These are phyloP conservation scores for Pharmacophagus antenor DNA, from an alignment of 2,888 invertebrate species.

Conservation along the genomic window DNA sequence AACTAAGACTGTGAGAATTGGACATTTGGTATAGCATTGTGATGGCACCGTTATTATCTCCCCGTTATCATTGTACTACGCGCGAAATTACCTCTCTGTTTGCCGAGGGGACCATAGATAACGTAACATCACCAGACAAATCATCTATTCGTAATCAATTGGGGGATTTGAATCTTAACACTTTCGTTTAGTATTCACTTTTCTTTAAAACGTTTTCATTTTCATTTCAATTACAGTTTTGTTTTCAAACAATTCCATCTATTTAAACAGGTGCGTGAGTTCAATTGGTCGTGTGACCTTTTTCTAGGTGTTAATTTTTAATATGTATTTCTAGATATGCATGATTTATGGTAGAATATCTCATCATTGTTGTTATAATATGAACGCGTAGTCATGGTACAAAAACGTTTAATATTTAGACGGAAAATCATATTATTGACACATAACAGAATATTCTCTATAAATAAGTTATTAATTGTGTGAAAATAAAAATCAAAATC, in stretches of 20 bases:
- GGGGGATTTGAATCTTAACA: not conserved
- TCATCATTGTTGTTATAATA: not conserved
- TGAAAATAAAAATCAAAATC: too few species aligned
- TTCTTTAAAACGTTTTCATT: not conserved
- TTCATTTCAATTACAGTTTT: constrained; percentile 8
- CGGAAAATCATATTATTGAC: not conserved
- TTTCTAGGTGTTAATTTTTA: not conserved
- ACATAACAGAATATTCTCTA: not conserved
- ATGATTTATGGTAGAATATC: not conserved
- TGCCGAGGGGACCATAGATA: constrained; percentile 43
- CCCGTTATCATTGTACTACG: constrained; percentile 38
- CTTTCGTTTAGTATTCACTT: not conserved
- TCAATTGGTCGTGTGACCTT: constrained; percentile 13
- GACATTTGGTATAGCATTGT: constrained; percentile 48
- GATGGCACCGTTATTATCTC: constrained; percentile 42
- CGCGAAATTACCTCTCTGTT: constrained; percentile 49
- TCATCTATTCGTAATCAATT: not conserved
- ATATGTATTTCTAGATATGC: not conserved
- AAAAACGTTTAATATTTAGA: too few species aligned
- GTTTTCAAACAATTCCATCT: constrained; percentile 27
- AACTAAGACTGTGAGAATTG: constrained; percentile 42
- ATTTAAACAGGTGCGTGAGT: constrained; percentile 29
- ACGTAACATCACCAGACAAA: constrained; percentile 21
- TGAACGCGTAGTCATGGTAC: too few species aligned
- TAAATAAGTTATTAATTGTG: too few species aligned